Evolutionary conservation across 2,797 vertebrate species (phyloP).

Genomic region (Platalea minor): DNA sequence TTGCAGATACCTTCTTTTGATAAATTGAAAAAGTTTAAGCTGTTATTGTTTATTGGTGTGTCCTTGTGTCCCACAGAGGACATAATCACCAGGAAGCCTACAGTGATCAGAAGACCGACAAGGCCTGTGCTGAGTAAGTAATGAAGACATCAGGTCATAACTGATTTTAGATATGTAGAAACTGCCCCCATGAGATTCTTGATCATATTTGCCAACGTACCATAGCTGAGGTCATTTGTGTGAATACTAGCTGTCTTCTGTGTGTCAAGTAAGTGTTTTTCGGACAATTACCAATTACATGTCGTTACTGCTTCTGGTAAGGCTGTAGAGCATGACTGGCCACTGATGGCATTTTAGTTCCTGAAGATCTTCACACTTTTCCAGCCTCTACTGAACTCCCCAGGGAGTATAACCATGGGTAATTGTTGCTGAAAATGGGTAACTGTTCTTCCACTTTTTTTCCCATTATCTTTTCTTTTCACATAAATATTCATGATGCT

Average conservation of each 20-base stretch:
- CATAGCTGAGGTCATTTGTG: neutral
- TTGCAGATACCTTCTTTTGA: neutral
- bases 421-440: neutral
- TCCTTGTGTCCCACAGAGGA: slow-evolving; percentile 23
- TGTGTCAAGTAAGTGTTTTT: neutral
- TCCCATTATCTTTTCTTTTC: neutral
- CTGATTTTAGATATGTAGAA: neutral
- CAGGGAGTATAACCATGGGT: neutral
- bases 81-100: slow-evolving; percentile 55
- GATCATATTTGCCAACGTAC: neutral
- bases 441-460: neutral
- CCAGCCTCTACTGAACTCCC: neutral
- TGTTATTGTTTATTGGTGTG: neutral
- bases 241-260: neutral
- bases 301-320: neutral
- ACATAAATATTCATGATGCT: neutral
- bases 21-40: neutral
- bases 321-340: neutral
- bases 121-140: slow-evolving; percentile 61
- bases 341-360: neutral
- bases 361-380: neutral
- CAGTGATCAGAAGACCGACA: slow-evolving; percentile 52
- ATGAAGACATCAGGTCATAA: neutral
- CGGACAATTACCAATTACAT: neutral
- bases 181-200: neutral